Evolutionary conservation across 2,888 invertebrate genomes (phyloP), one percentile per base, ranked within the genome.

Genomic region (Perizoma affinitatum): DNA sequence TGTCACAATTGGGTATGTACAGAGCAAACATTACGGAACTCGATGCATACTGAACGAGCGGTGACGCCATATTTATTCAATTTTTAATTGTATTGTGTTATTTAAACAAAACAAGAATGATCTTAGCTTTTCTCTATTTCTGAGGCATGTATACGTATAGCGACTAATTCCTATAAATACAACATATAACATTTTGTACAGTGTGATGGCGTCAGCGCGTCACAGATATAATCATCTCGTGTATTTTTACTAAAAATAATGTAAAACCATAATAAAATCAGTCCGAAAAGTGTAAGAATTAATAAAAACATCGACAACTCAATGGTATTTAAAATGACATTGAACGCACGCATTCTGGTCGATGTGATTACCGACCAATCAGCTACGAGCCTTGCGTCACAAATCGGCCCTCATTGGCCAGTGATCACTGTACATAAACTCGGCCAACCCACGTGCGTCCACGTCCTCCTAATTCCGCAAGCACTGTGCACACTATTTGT

Each of bases 281-380:
- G 73, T 80, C 71, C 74, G 72, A 43, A 74, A 82, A 81, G 83
- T 84, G 85, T 86, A 76, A 81, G 69, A 63, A 84, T 84, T 80
- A 83, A 79, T 80, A 76, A 79, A 67, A 82, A 86, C 83, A 84
- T 82, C 74, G 80, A 85, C 70, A 81, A 81, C 76, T 76, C 74
- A 82, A 79, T 78, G 74, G 74, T 77, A 69, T 70, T 67, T 22
- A 66, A 60, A 67, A 62, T 42, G 62, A 61, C 60, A 59, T 33
- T 44, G 45, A 42, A 43, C 55, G 62, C 54, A 63, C 63, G 58
- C n/a, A 42, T 10, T 6, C 11, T 8, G 9, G 11, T 7, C 7
- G 4, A 42, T 46, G 51, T 40, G 43, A 62, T 56, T 5, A 34
- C 38, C 46, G 49, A 46, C 61, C 61, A 63, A 65, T 63, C 45